Evolutionary conservation across 2,113 vertebrate species (phyloP).

Genomic region (Mesocricetus auratus): DNA sequence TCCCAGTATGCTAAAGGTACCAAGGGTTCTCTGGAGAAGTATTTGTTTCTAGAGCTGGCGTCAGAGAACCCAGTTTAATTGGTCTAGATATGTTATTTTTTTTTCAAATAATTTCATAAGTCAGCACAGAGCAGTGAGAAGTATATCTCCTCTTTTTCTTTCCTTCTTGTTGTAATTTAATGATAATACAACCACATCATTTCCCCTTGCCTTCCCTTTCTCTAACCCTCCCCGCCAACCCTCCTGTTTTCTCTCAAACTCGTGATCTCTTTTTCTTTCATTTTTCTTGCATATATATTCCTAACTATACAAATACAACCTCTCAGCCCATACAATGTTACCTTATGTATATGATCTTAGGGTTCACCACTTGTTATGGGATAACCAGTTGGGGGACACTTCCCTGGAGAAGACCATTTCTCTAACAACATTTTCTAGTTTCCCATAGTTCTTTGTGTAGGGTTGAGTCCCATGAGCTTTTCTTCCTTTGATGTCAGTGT

Average conservation of each 20-base stretch:
- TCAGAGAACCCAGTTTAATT: background rate
- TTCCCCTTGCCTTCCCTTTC: background rate
- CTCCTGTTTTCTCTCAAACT: background rate
- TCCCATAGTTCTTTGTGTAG: background rate
- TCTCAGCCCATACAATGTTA: background rate
- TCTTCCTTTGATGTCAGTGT: background rate
- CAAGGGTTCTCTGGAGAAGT: background rate
- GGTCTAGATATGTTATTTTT: background rate
- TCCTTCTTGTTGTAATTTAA: background rate
- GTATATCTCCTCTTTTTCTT: background rate
- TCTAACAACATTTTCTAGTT: background rate
- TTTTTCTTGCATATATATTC: background rate
- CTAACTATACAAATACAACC: background rate
- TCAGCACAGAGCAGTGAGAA: background rate
- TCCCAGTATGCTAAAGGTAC: background rate
- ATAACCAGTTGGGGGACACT: background rate
- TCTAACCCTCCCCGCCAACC: background rate
- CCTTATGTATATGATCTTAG: background rate
- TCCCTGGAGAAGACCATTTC: background rate
- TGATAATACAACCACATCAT: background rate
- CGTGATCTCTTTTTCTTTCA: background rate
- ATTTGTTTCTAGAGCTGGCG: background rate
- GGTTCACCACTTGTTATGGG: background rate
- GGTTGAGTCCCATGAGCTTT: background rate
- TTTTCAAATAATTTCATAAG: background rate